Evolutionary conservation across 2,113 vertebrate species (phyloP), one percentile per base, ranked within the genome.

Genomic region (Chlamydotis undulata): DNA sequence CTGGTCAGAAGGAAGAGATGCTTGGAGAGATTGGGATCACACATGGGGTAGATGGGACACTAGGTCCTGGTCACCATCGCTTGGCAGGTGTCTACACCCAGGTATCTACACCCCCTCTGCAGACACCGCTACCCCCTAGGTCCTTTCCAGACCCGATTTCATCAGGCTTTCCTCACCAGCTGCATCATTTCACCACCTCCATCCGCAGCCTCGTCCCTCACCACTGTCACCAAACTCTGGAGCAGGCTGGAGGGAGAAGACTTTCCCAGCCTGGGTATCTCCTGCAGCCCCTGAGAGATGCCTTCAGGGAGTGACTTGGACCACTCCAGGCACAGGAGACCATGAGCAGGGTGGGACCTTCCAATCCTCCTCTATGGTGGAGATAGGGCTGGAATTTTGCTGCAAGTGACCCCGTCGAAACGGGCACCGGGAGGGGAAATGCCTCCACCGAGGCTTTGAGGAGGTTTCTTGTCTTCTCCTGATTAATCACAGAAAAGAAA

Each of bases 381-480:
- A 41, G 29, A 74, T 91, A 55, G 0, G 0, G 2, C 60, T 82
- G 94, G 91, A 95, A 95, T 93, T 74, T 10, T 55, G 39, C 87
- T 41, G 19, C 26, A 11, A 26, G n/a, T 63, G 87, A 94, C 83
- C 86, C 82, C 3, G 3, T 67, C 53, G 13, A 43, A 45, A 28
- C 10, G 43, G 70, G 43, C 43, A 74, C n/a, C 0, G 3, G 75
- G 77, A 93, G 68, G 80, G 82, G 90, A 94, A 94, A 88, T 53
- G 87, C 79, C 81, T 85, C 71, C 64, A 26, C 13, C 8, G 4
- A 21, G 43, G 61, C 64, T 87, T 70, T 39, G 75, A 77, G 86
- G 89, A 90, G 92, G 64, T 81, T 95, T 74, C 91, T 75, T 75
- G 82, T 89, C 95, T 89, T 76, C 83, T 84, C 78, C 83, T 93